A percentile compares a stretch with the other conserved stretches of the same genome.
Conservation (phyloP, 2,888 invertebrate genomes). For the Temnothorax unifasciatus region DNA sequence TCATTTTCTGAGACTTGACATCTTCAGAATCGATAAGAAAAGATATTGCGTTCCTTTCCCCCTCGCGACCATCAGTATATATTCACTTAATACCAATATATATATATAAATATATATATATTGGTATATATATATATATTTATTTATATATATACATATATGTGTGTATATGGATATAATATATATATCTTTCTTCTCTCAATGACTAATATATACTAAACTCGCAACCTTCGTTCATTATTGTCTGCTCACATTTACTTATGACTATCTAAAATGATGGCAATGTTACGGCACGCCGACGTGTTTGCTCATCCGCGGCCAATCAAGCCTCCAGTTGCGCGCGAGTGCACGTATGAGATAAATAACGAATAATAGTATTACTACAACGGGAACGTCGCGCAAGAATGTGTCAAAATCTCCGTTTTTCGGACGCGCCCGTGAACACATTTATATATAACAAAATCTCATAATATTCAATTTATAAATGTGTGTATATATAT, state of each 20-base stretch:
- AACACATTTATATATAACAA: conserved; percentile 63
- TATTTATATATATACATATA: conserved; percentile 55
- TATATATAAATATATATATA: conserved; percentile 61
- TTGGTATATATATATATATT: conserved; percentile 61
- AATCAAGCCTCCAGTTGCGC: conserved; percentile 54
- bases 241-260: conserved; percentile 86
- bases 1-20: conserved; percentile 6
- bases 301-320: conserved; percentile 44
- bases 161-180: conserved; percentile 61
- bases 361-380: conserved; percentile 57
- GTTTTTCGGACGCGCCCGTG: conserved; percentile 27
- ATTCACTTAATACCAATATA: conserved; percentile 58
- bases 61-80: conserved; percentile 28
- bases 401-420: conserved; percentile 57
- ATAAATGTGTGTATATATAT: conserved; percentile 46
- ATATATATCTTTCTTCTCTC: conserved; percentile 63
- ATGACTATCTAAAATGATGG: conserved; percentile 78
- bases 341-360: conserved; percentile 41
- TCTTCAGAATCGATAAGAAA: conserved; percentile 37
- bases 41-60: conserved; percentile 22
- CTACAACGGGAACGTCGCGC: conserved; percentile 52
- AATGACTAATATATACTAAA: conserved; percentile 74
- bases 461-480: conserved; percentile 60
- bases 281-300: conserved; percentile 37
- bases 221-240: conserved; percentile 80